Evolutionary conservation across 2,888 invertebrate genomes (phyloP).

Genomic region (Crematogaster levior): DNA sequence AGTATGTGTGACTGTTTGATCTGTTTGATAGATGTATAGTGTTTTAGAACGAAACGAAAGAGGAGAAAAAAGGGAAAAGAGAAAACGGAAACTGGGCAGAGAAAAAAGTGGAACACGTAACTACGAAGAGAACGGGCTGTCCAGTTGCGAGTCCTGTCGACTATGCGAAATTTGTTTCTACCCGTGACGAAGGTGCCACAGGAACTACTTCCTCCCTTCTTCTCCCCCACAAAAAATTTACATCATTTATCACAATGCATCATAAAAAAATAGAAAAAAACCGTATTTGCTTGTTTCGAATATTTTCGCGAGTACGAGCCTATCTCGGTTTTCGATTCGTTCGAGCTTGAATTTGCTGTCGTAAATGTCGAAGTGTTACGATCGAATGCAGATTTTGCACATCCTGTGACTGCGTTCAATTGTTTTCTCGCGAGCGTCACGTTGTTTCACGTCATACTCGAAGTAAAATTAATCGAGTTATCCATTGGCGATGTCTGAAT

Average conservation of each 20-base stretch:
- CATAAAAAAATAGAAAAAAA: slow-evolving; percentile 43
- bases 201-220: slow-evolving; percentile 10
- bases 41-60: slow-evolving; percentile 17
- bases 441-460: slow-evolving; percentile 17
- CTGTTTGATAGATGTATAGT: not conserved
- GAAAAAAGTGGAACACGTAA: slow-evolving; percentile 33
- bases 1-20: not conserved
- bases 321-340: slow-evolving; percentile 41
- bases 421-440: slow-evolving; percentile 29
- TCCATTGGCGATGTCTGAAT: not conserved
- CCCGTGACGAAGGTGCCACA: slow-evolving; percentile 36
- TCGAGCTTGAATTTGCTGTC: slow-evolving; percentile 17
- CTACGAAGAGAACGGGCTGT: slow-evolving; percentile 47
- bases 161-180: slow-evolving; percentile 64
- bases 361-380: slow-evolving; percentile 19
- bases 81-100: slow-evolving; percentile 30
- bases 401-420: not conserved
- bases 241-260: slow-evolving; percentile 67
- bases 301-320: slow-evolving; percentile 48
- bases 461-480: slow-evolving; percentile 25
- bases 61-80: not conserved
- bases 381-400: slow-evolving; percentile 22
- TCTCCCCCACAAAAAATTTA: slow-evolving; percentile 31
- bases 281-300: slow-evolving; percentile 40
- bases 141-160: slow-evolving; percentile 46